phyloP scores from a whole-genome alignment of 1,140 invertebrate species.

The Watersipora subatra region DNA sequence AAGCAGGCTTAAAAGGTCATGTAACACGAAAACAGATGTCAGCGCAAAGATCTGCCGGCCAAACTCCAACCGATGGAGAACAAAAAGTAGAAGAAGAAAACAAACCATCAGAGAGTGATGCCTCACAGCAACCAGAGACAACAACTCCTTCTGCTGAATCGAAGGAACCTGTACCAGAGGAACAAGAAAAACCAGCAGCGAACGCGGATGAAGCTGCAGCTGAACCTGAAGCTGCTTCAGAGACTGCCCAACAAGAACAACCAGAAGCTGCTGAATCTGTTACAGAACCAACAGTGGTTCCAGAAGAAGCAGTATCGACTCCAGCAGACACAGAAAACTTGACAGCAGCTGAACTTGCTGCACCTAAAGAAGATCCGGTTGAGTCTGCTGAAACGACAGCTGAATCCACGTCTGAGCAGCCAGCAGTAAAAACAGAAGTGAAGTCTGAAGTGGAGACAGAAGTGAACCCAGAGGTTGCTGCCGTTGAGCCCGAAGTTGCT shows the following conservation, averaged over 20 bases:
- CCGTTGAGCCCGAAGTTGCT: too few species aligned
- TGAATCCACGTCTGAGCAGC: too few species aligned
- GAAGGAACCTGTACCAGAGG: background rate
- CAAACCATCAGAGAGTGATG: too few species aligned
- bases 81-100: too few species aligned
- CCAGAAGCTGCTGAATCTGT: background rate
- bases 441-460: too few species aligned
- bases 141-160: background rate
- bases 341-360: background rate
- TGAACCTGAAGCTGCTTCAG: background rate
- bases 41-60: too few species aligned
- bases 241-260: background rate
- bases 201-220: background rate
- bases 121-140: too few species aligned
- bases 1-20: slow-evolving; percentile 2
- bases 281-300: background rate
- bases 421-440: too few species aligned
- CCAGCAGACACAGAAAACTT: background rate
- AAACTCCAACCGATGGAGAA: too few species aligned
- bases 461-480: too few species aligned
- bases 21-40: slow-evolving; percentile 5
- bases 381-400: too few species aligned
- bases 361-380: background rate
- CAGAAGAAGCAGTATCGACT: background rate
- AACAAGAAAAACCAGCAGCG: too few species aligned